A percentile compares a stretch with the other conserved stretches of the same genome.
These are phyloP conservation scores for Alcedo atthis DNA, from an alignment of 2,797 vertebrate species.

Conservation along the genomic window DNA sequence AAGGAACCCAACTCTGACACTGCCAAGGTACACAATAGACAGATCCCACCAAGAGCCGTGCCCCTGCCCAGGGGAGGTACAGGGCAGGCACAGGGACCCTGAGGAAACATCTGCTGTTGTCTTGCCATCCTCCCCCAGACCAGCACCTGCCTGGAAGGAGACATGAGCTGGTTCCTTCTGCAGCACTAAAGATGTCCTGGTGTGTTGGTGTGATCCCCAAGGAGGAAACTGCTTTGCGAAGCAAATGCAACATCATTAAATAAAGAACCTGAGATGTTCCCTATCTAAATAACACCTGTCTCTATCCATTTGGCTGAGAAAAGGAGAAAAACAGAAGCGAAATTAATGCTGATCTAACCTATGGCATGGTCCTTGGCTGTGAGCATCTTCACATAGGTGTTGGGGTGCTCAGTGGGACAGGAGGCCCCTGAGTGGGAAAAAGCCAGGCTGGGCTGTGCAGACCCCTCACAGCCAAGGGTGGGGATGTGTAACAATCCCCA, in stretches of 20 bases:
- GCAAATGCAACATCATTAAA: not conserved
- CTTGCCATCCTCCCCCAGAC: not conserved
- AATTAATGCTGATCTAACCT: not conserved
- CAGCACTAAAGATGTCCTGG: not conserved
- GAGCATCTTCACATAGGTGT: rapidly evolving
- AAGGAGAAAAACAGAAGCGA: not conserved
- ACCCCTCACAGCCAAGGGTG: not conserved
- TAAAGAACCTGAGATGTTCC: not conserved
- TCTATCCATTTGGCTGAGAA: not conserved
- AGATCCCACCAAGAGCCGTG: not conserved
- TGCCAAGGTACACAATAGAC: not conserved
- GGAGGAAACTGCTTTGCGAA: not conserved
- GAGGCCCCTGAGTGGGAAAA: not conserved
- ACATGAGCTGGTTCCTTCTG: not conserved
- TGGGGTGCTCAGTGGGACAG: not conserved
- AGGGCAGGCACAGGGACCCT: not conserved
- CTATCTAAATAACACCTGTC: not conserved
- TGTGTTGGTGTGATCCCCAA: not conserved
- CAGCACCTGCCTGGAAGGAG: too few species aligned
- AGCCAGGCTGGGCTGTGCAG: not conserved
- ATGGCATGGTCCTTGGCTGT: rapidly evolving
- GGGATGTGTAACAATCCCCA: rapidly evolving
- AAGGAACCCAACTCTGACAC: not conserved
- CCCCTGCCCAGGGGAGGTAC: not conserved
- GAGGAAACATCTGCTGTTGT: not conserved